phyloP scores from a whole-genome alignment of 2,797 vertebrate species.

The Chrysocyon brachyurus region DNA sequence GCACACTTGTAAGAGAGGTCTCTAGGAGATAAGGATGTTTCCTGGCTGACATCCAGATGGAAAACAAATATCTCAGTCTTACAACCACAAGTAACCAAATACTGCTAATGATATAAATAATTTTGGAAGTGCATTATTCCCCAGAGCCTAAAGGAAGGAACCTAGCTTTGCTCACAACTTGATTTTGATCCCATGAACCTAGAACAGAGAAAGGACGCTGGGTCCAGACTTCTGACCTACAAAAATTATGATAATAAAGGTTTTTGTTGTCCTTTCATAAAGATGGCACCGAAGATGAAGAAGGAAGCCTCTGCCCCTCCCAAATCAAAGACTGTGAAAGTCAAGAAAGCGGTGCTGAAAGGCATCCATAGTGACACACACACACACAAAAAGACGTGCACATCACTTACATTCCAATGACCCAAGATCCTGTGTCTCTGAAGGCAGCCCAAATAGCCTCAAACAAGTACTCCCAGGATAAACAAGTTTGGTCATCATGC shows the following conservation, averaged over 20 bases:
- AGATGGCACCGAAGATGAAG: too few species aligned
- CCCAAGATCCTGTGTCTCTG: too few species aligned
- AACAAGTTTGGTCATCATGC: too few species aligned
- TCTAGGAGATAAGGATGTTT: neutral
- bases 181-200: neutral
- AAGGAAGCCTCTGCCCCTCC: too few species aligned
- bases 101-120: neutral
- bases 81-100: neutral
- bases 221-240: neutral
- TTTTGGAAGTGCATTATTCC: fast-evolving
- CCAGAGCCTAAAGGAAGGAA: neutral
- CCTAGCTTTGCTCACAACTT: fast-evolving
- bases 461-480: too few species aligned
- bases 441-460: too few species aligned
- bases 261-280: neutral
- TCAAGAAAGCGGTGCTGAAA: too few species aligned
- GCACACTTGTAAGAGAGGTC: neutral
- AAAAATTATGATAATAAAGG: neutral
- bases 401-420: too few species aligned
- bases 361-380: too few species aligned
- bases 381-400: too few species aligned
- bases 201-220: neutral
- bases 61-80: neutral
- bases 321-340: too few species aligned
- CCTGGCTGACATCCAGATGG: neutral